A percentile compares a stretch with the other conserved stretches of the same genome.
These are phyloP conservation scores for Monoplex corrugatus DNA, from an alignment of 2,888 invertebrate species.

Conservation along the genomic window DNA sequence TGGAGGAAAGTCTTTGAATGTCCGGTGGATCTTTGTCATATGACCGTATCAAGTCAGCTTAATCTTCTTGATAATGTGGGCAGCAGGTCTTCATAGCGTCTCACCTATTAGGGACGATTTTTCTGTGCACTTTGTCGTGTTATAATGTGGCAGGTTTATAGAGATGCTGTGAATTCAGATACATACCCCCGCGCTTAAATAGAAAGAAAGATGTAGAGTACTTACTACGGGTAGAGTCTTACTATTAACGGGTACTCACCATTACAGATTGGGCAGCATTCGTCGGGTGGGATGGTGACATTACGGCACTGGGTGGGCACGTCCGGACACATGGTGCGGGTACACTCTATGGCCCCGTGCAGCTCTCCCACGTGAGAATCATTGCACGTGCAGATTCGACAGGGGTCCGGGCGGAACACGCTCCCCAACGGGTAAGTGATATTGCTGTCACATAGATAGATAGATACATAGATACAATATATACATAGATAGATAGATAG, in stretches of 20 bases:
- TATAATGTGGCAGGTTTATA: no score
- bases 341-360: constrained; percentile 31
- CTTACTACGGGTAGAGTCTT: background rate
- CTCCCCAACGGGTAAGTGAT: background rate
- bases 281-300: background rate
- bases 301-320: background rate
- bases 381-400: constrained; percentile 41
- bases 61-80: no score
- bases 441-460: constrained; percentile 18
- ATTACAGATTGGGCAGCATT: background rate
- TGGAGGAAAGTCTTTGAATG: no score
- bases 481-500: background rate
- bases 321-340: background rate
- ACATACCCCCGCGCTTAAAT: no score
- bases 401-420: constrained; percentile 20
- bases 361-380: background rate
- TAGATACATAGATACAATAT: no score
- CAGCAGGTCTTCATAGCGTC: no score
- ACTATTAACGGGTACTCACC: background rate
- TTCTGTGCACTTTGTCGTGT: no score
- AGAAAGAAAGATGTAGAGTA: no score
- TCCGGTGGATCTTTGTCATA: no score
- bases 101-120: no score
- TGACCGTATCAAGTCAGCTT: no score
- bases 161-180: no score